Base-by-base conservation (phyloP, 2,888 invertebrate genomes). In the Trichogramma evanescens region DNA sequence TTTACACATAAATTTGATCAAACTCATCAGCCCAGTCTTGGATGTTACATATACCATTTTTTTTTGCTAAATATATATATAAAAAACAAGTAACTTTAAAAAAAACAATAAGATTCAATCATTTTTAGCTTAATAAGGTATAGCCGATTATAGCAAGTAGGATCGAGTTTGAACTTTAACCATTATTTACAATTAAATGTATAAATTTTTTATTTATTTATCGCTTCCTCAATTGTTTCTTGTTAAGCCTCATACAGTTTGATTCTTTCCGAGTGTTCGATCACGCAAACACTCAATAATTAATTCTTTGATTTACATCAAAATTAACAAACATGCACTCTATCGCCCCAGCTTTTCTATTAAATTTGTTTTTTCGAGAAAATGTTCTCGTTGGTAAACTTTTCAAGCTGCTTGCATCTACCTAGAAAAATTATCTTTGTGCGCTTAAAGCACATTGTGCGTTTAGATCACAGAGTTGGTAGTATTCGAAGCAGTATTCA, bases 131-230 rank as follows among this genome's bases (percentile, higher is more conserved):
- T 71, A 68, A 69, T 68, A 66, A 65, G 66, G 63, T 71, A 68
- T 69, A 70, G 68, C 70, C 69, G 68, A 71, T 26, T 26, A 26
- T 72, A 74, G 68, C 70, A 72, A 73, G 54, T 74, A 75, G 73
- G 73, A 76, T 74, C 75, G 75, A 72, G 70, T 72, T 76, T 74
- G 70, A 75, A 76, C 72, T 75, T 70, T 69, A 72, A 72, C 72
- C 72, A 72, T 72, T 76, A 76, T 75, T 71, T 77, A 77, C 77
- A 77, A 72, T 73, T 74, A 71, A 66, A 69, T 26, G 26, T 26
- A 26, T 26, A 26, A 26, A 26, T 26, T 26, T 26, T 26, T 64
- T 56, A 59, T 43, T 63, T 63, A 54, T 51, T 57, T 53, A 54
- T 51, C 54, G 43, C 49, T 50, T 62, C 54, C 26, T 26, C 60